Percentiles rank a stretch among this genome's conserved stretches.
phyloP scores from a whole-genome alignment of 2,888 invertebrate genomes.

The Drosophila paramelanica region DNA sequence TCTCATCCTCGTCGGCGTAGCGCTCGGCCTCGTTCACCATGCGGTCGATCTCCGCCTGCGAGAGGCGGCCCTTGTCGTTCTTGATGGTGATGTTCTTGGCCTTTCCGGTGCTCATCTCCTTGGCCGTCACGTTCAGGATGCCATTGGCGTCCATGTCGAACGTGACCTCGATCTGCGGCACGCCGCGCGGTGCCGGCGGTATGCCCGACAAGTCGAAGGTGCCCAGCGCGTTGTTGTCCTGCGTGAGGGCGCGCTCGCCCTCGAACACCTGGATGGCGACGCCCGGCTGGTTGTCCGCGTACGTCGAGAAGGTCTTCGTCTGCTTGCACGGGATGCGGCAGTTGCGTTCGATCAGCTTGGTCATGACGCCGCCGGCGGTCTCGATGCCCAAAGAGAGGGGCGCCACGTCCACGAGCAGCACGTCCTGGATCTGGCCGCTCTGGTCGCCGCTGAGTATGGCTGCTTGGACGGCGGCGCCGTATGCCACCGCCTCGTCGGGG shows the following conservation, averaged over 20 bases:
- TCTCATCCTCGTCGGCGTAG: slow-evolving; percentile 86
- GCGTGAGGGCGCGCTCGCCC: slow-evolving; percentile 37
- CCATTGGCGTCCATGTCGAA: slow-evolving; percentile 95
- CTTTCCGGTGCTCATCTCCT: slow-evolving; percentile 88
- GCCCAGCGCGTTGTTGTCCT: slow-evolving; percentile 36
- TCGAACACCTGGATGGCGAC: slow-evolving; percentile 38
- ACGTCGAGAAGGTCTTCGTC: slow-evolving; percentile 39
- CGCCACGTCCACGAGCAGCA: slow-evolving; percentile 35
- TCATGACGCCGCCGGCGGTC: slow-evolving; percentile 41
- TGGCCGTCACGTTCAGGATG: slow-evolving; percentile 95
- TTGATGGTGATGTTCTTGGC: slow-evolving; percentile 92
- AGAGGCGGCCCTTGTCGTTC: slow-evolving; percentile 92
- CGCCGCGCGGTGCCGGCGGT: slow-evolving; percentile 96
- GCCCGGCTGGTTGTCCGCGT: slow-evolving; percentile 40
- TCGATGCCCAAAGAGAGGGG: slow-evolving; percentile 38
- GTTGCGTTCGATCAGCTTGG: slow-evolving; percentile 39
- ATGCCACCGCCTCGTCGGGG: slow-evolving; percentile 39
- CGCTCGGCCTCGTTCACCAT: slow-evolving; percentile 91
- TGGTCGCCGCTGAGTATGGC: slow-evolving; percentile 39
- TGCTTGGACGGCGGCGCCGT: slow-evolving; percentile 41
- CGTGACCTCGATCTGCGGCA: slow-evolving; percentile 93
- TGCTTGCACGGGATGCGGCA: slow-evolving; percentile 36
- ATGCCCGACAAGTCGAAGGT: slow-evolving; percentile 81
- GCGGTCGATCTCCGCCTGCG: slow-evolving; percentile 91
- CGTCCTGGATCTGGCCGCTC: slow-evolving; percentile 39